Conservation (phyloP, 2,113 vertebrate genomes). For the Corythaeola cristata region DNA sequence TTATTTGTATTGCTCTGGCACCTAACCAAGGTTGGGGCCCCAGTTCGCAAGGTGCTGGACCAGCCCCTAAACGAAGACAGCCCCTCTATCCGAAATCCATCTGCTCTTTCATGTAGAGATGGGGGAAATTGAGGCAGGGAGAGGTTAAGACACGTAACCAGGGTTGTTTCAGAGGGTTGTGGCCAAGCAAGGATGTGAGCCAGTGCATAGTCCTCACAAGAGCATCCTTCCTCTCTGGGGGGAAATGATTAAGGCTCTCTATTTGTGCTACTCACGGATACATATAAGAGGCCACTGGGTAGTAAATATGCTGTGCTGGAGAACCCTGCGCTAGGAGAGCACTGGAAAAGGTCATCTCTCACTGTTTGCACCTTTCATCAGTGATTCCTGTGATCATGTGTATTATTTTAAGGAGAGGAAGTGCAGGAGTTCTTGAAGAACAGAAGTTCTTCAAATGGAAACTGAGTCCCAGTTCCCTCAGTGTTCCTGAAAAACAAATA, state of each 20-base stretch:
- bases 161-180: background rate
- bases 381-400: background rate
- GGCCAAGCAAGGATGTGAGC: background rate
- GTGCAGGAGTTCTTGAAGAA: background rate
- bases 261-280: background rate
- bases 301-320: background rate
- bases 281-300: background rate
- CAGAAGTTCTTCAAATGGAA: background rate
- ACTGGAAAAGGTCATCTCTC: background rate
- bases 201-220: background rate
- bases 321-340: background rate
- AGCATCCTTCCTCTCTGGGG: background rate
- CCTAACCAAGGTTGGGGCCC: background rate
- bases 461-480: background rate
- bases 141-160: background rate
- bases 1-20: constrained; percentile 65
- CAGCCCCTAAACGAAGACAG: background rate
- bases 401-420: background rate
- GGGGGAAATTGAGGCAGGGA: background rate
- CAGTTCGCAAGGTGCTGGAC: background rate
- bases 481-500: background rate
- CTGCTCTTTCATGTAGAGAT: background rate
- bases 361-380: background rate
- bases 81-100: background rate
- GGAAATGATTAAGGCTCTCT: background rate